Percentiles rank a stretch among this genome's conserved stretches.
Evolutionary conservation across 2,113 vertebrate species (phyloP).

Genomic region (Sylvilagus bachmani): DNA sequence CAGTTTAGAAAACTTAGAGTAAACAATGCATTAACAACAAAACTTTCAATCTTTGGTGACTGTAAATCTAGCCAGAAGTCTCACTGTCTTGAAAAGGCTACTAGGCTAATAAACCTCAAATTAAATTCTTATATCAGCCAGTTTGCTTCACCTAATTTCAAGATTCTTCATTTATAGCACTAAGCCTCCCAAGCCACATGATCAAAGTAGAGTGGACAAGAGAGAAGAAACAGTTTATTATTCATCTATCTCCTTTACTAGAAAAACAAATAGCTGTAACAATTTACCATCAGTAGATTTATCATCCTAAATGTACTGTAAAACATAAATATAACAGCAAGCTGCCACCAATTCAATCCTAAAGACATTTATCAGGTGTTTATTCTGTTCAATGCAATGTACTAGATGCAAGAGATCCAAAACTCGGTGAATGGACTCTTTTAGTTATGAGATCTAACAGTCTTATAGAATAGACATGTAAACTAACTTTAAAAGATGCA

Average conservation of each 20-base stretch:
- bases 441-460: not conserved
- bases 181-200: not conserved
- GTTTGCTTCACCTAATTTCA: not conserved
- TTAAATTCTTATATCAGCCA: not conserved
- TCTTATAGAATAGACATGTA: not conserved
- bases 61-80: not conserved
- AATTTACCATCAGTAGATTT: not conserved
- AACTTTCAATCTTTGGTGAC: not conserved
- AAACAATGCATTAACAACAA: not conserved
- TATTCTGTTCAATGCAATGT: not conserved
- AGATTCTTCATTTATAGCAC: not conserved
- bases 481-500: not conserved
- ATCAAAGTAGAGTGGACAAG: not conserved
- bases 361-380: not conserved
- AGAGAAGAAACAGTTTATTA: not conserved
- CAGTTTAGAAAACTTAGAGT: not conserved
- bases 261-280: slow-evolving; percentile 1
- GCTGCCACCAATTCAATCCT: slow-evolving; percentile 21
- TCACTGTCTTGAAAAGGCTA: not conserved
- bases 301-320: not conserved
- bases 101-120: not conserved
- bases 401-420: not conserved
- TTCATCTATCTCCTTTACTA: slow-evolving; percentile 3
- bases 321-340: not conserved
- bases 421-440: not conserved